A percentile compares a stretch with the other conserved stretches of the same genome.
phyloP scores from a whole-genome alignment of 37 sponge, comb jelly and placozoan species.

The Corticium candelabrum region DNA sequence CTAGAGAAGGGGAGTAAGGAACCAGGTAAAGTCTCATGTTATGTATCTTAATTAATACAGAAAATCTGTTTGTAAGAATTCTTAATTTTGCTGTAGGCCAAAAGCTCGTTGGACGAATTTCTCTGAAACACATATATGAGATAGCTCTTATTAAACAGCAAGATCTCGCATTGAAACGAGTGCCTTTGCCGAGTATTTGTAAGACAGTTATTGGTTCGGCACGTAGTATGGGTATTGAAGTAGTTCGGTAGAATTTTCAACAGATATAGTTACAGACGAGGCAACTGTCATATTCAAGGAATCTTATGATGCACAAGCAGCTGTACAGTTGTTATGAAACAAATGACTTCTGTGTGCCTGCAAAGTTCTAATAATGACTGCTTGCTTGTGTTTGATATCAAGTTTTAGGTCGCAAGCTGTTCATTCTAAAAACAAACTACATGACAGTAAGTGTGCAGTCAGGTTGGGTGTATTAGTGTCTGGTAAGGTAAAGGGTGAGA shows the following conservation, averaged over 20 bases:
- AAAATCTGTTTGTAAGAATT: neutral
- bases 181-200: constrained; percentile 67
- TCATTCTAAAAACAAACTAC: too few species aligned
- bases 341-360: too few species aligned
- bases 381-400: too few species aligned
- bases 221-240: constrained; percentile 67
- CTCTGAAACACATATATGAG: constrained; percentile 79
- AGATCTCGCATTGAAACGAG: constrained; percentile 41
- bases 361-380: too few species aligned
- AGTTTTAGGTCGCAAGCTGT: too few species aligned
- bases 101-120: constrained; percentile 44
- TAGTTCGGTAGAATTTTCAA: constrained; percentile 45
- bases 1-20: constrained; percentile 57
- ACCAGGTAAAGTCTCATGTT: constrained; percentile 23
- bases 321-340: too few species aligned
- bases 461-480: too few species aligned
- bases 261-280: too few species aligned
- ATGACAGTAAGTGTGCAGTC: too few species aligned
- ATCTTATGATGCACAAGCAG: too few species aligned
- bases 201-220: constrained; percentile 61
- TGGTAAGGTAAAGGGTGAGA: too few species aligned
- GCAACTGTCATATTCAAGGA: too few species aligned
- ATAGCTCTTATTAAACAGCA: constrained; percentile 72
- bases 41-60: neutral
- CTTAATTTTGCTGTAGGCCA: constrained; percentile 26